Base-by-base conservation (phyloP, 1,140 invertebrate genomes). In the Nomia melanderi region DNA sequence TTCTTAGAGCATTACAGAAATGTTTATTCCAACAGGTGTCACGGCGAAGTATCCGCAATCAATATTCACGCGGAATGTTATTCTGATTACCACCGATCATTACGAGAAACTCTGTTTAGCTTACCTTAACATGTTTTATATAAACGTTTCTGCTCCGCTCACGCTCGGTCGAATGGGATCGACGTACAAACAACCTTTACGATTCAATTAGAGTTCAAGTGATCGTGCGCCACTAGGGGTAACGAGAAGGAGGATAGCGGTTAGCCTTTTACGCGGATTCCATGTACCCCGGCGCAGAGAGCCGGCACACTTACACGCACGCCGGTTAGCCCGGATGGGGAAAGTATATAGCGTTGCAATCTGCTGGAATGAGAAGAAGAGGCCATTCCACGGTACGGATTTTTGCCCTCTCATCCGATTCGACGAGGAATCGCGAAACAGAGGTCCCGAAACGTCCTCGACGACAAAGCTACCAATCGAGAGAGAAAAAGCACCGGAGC, bases 391-490 rank as follows among this genome's bases (percentile, higher is more conserved):
- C n/a, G 60, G 7, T 33, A 7, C 67, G 56, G 54, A 64, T 81
- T 80, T 82, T 82, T 82, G 75, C 77, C 78, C 81, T 88, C 83
- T 84, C 76, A 79, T 81, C 63, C 53, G 65, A 65, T 41, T 78
- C 56, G 74, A 76, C 54, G 27, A 23, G 23, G 57, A 47, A 47
- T 72, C 33, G 69, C 33, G 50, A 75, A 76, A 81, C 72, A 79
- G 59, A 65, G 78, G 59, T 31, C 64, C 44, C 79, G 27, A 78
- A 78, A 62, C 66, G 78, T 83, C 57, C 47, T 60, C 62, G 69
- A 53, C 44, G 41, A 74, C 70, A 64, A 82, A 82, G 83, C 79
- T 82, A 83, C 80, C 85, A 82, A 88, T 86, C 82, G 79, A 56
- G 41, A 59, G 70, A 64, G 72, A 54, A 17, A 53, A 84, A 84